A percentile compares a stretch with the other conserved stretches of the same genome.
These are phyloP conservation scores for Leucoma salicis DNA, from an alignment of 2,888 invertebrate genomes.

Conservation along the genomic window DNA sequence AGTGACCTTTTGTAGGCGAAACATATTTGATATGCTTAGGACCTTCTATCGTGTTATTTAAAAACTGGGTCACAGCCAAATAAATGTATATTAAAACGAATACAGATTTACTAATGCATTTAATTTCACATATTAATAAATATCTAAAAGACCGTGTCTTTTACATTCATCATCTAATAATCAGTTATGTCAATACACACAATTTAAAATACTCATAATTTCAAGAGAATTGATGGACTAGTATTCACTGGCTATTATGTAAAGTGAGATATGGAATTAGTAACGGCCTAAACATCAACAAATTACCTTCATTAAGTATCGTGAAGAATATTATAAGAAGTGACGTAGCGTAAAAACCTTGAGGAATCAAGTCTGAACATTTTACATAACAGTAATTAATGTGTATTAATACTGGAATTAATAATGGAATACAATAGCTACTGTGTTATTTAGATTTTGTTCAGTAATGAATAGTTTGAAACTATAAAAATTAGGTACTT, in stretches of 20 bases:
- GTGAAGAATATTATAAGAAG: background rate
- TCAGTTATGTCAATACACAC: conserved; percentile 45
- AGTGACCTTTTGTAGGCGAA: background rate
- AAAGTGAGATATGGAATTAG: background rate
- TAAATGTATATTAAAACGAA: conserved; percentile 7
- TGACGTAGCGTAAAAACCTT: background rate
- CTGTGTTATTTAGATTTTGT: no score
- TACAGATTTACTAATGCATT: conserved; percentile 30
- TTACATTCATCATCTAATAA: conserved; percentile 38
- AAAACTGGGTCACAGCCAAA: background rate
- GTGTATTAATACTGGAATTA: no score
- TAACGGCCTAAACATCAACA: background rate
- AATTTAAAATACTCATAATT: conserved; percentile 18
- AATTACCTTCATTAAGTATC: background rate
- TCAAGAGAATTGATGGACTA: conserved; percentile 14
- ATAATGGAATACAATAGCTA: no score
- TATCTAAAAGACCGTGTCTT: conserved; percentile 65
- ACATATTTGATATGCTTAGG: background rate
- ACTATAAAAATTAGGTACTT: no score
- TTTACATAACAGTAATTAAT: background rate
- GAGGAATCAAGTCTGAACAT: background rate
- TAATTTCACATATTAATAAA: conserved; percentile 50
- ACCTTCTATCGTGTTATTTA: background rate
- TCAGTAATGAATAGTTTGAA: no score
- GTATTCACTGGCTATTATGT: conserved; percentile 7